Evolutionary conservation across 2,888 invertebrate species (phyloP).

Genomic region (Agrypnus murinus): DNA sequence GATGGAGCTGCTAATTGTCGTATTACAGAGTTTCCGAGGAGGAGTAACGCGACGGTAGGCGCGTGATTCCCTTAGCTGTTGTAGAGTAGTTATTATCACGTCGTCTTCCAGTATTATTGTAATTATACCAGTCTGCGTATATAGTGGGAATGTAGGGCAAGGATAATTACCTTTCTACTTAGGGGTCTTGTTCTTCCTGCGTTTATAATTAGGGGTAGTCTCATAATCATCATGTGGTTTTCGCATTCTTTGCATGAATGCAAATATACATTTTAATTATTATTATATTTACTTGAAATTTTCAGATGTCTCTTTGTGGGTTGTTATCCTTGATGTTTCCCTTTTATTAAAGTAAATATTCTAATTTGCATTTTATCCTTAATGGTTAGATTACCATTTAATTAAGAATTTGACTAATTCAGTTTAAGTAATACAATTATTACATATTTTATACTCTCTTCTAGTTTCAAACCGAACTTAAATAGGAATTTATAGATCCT

Average conservation of each 20-base stretch:
- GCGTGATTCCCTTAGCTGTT: slow-evolving; percentile 41
- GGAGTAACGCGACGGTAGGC: slow-evolving; percentile 3
- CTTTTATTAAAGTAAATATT: no score
- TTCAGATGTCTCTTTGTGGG: no score
- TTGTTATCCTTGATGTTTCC: no score
- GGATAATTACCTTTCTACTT: slow-evolving; percentile 51
- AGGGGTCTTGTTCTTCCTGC: slow-evolving; percentile 47
- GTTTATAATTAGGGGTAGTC: slow-evolving; percentile 33
- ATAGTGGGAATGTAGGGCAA: slow-evolving; percentile 46
- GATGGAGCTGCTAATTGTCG: slow-evolving; percentile 44
- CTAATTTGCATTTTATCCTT: no score
- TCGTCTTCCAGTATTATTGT: slow-evolving; percentile 40
- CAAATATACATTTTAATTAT: no score
- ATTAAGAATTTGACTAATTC: no score
- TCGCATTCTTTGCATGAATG: not conserved
- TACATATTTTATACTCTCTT: no score
- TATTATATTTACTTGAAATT: no score
- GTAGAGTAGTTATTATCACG: slow-evolving; percentile 44
- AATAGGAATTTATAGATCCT: no score
- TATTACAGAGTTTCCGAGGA: slow-evolving; percentile 29
- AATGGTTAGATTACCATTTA: no score
- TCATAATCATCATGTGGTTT: slow-evolving; percentile 29
- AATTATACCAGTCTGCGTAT: slow-evolving; percentile 43
- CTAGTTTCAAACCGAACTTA: no score
- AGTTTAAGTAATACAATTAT: no score